Conservation (phyloP, 2,888 invertebrate species). For the Loripinus fragilis region DNA sequence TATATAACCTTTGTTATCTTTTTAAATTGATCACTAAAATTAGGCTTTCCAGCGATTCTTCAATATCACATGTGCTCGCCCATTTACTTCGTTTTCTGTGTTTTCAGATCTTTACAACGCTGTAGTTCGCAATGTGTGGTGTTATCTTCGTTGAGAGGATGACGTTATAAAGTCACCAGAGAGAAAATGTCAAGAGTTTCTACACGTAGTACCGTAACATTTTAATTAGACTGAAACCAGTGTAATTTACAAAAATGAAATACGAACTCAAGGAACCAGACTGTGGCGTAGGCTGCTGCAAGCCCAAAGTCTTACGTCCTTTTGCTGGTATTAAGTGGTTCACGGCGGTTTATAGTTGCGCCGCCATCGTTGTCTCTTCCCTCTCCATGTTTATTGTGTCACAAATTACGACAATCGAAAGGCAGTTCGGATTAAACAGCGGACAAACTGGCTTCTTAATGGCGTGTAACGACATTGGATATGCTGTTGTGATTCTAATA, state of each 20-base stretch:
- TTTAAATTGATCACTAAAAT: too few relatives aligned
- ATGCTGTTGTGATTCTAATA: constrained; percentile 54
- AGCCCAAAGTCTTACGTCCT: constrained; percentile 36
- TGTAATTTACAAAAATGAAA: neutral
- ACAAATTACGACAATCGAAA: constrained; percentile 71
- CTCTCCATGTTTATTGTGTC: constrained; percentile 59
- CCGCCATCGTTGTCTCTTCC: constrained; percentile 57
- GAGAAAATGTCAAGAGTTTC: too few relatives aligned
- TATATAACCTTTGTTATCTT: too few relatives aligned
- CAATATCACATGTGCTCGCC: too few relatives aligned
- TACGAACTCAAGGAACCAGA: constrained; percentile 21
- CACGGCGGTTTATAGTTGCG: constrained; percentile 48
- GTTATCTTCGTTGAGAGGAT: too few relatives aligned
- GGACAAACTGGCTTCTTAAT: constrained; percentile 69
- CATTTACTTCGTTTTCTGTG: too few relatives aligned
- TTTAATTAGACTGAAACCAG: neutral
- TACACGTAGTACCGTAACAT: too few relatives aligned
- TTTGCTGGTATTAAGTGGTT: constrained; percentile 56
- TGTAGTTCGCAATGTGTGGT: too few relatives aligned
- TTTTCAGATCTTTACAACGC: too few relatives aligned
- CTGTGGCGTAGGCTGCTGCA: constrained; percentile 54
- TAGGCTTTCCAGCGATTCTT: too few relatives aligned
- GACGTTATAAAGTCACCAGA: too few relatives aligned
- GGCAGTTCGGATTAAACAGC: constrained; percentile 69
- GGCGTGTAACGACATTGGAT: constrained; percentile 75